A percentile compares a stretch with the other conserved stretches of the same genome.
These are phyloP conservation scores for Tor tambroides DNA, from an alignment of 2,113 vertebrate genomes.

Conservation along the genomic window DNA sequence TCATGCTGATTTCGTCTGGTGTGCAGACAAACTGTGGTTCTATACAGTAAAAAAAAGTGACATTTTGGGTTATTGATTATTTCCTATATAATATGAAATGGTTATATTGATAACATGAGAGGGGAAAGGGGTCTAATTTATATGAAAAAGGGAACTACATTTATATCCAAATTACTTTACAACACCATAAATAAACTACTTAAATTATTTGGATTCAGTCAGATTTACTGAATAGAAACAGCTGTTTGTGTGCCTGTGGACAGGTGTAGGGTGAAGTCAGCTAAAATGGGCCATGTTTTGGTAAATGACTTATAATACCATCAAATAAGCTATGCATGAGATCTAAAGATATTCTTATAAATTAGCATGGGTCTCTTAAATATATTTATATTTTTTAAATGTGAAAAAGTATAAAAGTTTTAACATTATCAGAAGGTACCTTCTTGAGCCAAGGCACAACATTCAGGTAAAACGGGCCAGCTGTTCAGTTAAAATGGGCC, in stretches of 20 bases:
- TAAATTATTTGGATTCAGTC: neutral
- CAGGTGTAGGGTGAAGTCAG: too few species aligned
- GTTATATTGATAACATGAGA: neutral
- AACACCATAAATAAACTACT: neutral
- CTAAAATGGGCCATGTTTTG: too few species aligned
- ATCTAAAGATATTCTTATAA: too few species aligned
- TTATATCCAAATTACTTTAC: neutral
- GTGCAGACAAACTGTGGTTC: neutral
- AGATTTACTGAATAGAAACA: neutral
- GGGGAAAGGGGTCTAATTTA: neutral
- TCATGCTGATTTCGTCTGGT: neutral
- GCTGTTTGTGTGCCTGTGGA: neutral
- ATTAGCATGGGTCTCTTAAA: too few species aligned
- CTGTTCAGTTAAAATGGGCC: too few species aligned
- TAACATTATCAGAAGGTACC: too few species aligned
- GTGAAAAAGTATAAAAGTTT: too few species aligned
- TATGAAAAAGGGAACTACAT: neutral
- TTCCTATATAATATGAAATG: neutral
- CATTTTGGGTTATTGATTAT: neutral
- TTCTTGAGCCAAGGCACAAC: too few species aligned
- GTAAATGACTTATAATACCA: too few species aligned
- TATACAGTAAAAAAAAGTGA: neutral
- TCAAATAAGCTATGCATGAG: too few species aligned
- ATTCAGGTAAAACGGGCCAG: too few species aligned
- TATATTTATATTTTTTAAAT: too few species aligned